These are phyloP conservation scores for Podabrus alpinus DNA, from an alignment of 2,888 invertebrate genomes.

Conservation along the genomic window DNA sequence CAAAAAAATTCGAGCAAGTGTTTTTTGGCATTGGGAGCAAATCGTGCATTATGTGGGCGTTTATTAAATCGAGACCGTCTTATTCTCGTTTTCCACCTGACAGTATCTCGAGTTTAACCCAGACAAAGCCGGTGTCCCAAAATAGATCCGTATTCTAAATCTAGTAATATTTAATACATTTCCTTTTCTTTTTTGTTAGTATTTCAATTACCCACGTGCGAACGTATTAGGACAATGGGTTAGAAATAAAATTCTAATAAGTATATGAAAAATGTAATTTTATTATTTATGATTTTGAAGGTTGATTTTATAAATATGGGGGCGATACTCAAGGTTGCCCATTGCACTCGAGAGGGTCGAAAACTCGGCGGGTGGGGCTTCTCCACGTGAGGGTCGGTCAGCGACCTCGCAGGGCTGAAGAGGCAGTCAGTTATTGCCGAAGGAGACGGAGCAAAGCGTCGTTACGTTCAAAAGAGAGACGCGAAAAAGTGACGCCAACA, in stretches of 20 bases:
- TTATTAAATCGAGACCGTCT: neutral
- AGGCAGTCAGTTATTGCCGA: conserved; percentile 6
- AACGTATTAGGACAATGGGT: neutral
- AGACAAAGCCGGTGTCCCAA: conserved; percentile 6
- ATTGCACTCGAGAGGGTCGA: conserved; percentile 29
- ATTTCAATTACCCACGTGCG: neutral
- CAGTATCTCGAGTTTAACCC: conserved; percentile 1
- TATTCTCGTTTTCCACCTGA: conserved; percentile 16
- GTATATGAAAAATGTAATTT: neutral
- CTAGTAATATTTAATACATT: neutral
- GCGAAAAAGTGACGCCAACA: conserved; percentile 9
- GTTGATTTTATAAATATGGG: neutral
- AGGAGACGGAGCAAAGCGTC: conserved; percentile 10
- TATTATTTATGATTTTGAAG: neutral
- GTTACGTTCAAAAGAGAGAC: conserved; percentile 12
- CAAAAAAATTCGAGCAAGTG: neutral
- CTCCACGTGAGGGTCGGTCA: conserved; percentile 34
- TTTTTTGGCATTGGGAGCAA: neutral
- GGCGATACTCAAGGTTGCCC: conserved; percentile 31
- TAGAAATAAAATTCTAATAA: neutral
- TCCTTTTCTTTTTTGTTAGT: neutral
- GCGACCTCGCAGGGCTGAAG: conserved; percentile 26
- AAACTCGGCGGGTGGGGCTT: conserved; percentile 29
- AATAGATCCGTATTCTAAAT: neutral
- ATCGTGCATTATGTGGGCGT: neutral